Base-by-base conservation (phyloP, 92 coral and sea anemone species). In the Plumapathes pennacea region DNA sequence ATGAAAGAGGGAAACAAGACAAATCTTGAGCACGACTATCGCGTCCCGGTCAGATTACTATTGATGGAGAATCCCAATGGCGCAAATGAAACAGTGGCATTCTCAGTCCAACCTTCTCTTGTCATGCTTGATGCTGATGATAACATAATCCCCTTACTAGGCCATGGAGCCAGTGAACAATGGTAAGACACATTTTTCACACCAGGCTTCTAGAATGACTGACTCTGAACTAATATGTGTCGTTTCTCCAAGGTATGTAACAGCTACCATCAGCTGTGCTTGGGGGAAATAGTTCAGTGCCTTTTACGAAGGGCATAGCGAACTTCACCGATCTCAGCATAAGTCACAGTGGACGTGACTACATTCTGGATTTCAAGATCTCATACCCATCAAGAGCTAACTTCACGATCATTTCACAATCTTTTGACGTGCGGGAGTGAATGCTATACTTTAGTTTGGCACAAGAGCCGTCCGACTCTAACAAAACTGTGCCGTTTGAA, bases 241-340 rank as follows among this genome's bases (percentile, higher is more conserved):
- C 39, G 5, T 8, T 8, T 38, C 39, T 0, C 4, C n/a, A 22
- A 85, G 91, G 91, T 67, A 54, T 59, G 74, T 85, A 21, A 85
- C 80, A 39, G 97, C 94, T 12, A 38, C 77, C 10, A 81, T 90
- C 59, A 71, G 83, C 94, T 13, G 25, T 60, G 0, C 53, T 90
- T 14, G 82, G 77, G 4, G 94, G 97, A 4, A 85, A 90, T 46
- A 64, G 37, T 13, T 67, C 95, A 4, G 62, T 74, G 5, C 25
- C 82, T 10, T 85, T 85, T 57, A 57, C 23, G 36, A 52, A 77
- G 5, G 89, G 97, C 54, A 73, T 84, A 84, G 97, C 95, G 4
- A 85, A 85, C 71, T 90, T 84, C 37, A 77, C 97, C 0, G 55
- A 63, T 53, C 69, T 90, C 0, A 60, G 68, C 71, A 85, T 85